Evolutionary conservation across 2,797 vertebrate genomes (phyloP).

Genomic region (Enteromius afrohamiltoni): DNA sequence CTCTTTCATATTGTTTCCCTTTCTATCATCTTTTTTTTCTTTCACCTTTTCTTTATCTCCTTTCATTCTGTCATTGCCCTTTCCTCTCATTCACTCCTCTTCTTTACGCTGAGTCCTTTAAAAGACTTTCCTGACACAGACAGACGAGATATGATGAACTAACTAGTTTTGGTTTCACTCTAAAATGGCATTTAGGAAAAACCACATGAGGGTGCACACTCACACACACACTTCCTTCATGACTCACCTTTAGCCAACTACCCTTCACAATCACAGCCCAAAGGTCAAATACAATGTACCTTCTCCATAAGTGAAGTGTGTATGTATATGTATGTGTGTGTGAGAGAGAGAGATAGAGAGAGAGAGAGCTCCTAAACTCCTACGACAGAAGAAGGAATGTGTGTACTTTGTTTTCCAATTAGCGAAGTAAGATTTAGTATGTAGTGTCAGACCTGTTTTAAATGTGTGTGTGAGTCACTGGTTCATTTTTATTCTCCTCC

Average conservation of each 20-base stretch:
- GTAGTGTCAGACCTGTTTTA: slow-evolving; percentile 39
- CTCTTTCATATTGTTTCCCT: not conserved
- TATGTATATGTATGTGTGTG: not conserved
- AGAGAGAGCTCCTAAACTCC: not conserved
- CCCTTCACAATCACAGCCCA: slow-evolving; percentile 11
- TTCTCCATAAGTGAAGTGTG: not conserved
- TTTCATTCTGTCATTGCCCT: not conserved
- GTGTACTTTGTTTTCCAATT: slow-evolving; percentile 38
- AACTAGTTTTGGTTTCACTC: slow-evolving; percentile 23
- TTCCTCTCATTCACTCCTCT: slow-evolving; percentile 4
- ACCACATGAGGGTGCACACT: not conserved
- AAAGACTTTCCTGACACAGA: slow-evolving; percentile 2
- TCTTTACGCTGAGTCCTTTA: not conserved
- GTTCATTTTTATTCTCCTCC: slow-evolving; percentile 59
- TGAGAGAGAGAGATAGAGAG: not conserved
- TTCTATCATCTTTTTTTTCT: not conserved
- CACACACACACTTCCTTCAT: not conserved
- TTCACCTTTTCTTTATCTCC: not conserved
- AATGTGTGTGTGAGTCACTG: slow-evolving; percentile 45
- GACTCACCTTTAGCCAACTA: slow-evolving; percentile 34
- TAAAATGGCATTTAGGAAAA: slow-evolving; percentile 42
- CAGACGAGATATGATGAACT: slow-evolving; percentile 1
- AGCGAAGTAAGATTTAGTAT: slow-evolving; percentile 25
- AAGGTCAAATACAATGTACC: slow-evolving; percentile 23
- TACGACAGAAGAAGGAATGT: not conserved